phyloP scores from a whole-genome alignment of 2,797 vertebrate species.

The Chelon auratus region DNA sequence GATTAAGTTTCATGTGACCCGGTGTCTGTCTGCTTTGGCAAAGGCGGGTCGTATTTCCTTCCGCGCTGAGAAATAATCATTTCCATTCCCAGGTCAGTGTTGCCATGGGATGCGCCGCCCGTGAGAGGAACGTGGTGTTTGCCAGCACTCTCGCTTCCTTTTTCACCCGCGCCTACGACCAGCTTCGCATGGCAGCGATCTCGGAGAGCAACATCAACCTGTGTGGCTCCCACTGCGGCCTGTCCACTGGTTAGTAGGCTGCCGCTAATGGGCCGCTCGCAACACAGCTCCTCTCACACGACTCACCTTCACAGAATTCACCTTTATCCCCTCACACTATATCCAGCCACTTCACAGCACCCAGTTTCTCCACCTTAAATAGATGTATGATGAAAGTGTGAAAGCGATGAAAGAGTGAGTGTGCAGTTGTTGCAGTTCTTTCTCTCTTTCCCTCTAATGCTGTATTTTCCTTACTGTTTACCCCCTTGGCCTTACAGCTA shows the following conservation, averaged over 20 bases:
- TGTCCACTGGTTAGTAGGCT: constrained; percentile 91
- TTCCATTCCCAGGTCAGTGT: constrained; percentile 88
- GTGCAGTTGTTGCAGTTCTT: constrained; percentile 38
- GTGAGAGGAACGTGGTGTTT: constrained; percentile 92
- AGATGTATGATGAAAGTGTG: constrained; percentile 10
- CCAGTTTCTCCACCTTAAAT: constrained; percentile 16
- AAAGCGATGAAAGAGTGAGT: constrained; percentile 16
- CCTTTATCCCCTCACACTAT: constrained; percentile 31
- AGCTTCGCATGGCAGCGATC: constrained; percentile 96
- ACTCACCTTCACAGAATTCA: constrained; percentile 22
- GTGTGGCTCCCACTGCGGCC: constrained; percentile 94
- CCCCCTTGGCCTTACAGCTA: constrained; percentile 72
- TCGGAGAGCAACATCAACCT: constrained; percentile 97
- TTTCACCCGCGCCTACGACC: constrained; percentile 93
- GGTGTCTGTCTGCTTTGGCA: constrained; percentile 4
- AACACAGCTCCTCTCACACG: constrained; percentile 19
- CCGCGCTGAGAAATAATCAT: constrained; percentile 2
- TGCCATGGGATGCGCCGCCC: constrained; percentile 91
- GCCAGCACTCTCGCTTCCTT: constrained; percentile 94
- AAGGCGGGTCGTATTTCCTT: not conserved
- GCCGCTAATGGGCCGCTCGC: not conserved
- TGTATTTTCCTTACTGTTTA: constrained; percentile 73
- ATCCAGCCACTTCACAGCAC: constrained; percentile 37
- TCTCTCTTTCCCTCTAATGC: constrained; percentile 67
- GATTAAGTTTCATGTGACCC: constrained; percentile 3